Percentiles rank a stretch among this genome's conserved stretches.
Evolutionary conservation across 2,888 invertebrate species (phyloP).

Genomic region (Philhelius pedissequus): DNA sequence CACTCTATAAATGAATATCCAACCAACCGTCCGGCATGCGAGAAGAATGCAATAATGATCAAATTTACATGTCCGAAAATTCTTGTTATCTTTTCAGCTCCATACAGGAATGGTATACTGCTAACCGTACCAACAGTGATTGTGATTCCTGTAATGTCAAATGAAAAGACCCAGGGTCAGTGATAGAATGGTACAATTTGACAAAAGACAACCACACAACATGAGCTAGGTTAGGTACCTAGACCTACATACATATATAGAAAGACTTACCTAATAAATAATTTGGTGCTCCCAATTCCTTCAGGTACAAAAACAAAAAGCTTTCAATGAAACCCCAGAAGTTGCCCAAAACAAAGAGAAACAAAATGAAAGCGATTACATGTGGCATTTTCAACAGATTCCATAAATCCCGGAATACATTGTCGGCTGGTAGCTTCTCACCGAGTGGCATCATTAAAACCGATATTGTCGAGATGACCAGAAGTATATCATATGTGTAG

Average conservation of each 20-base stretch:
- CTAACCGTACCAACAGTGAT: constrained; percentile 91
- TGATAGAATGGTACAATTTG: neutral
- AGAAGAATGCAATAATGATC: constrained; percentile 90
- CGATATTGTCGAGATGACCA: constrained; percentile 86
- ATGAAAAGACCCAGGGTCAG: neutral
- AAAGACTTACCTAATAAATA: constrained; percentile 85
- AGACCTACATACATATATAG: neutral
- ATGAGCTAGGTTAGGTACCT: no score
- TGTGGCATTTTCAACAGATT: constrained; percentile 89
- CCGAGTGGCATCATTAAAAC: constrained; percentile 89
- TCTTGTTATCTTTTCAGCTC: constrained; percentile 89
- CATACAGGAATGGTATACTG: constrained; percentile 91
- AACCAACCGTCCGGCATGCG: constrained; percentile 89
- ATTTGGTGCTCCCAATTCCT: constrained; percentile 90
- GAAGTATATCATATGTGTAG: constrained; percentile 86
- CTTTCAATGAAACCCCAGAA: constrained; percentile 95
- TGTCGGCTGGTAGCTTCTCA: constrained; percentile 87
- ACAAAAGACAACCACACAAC: neutral
- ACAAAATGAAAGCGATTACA: constrained; percentile 88
- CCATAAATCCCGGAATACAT: constrained; percentile 86
- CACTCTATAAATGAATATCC: constrained; percentile 92
- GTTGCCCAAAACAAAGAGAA: constrained; percentile 90
- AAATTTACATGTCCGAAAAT: constrained; percentile 91
- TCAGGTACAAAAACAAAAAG: constrained; percentile 91
- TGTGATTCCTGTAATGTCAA: constrained; percentile 83